These are phyloP conservation scores for Sturmia bella DNA, from an alignment of 2,888 invertebrate species.

Conservation along the genomic window DNA sequence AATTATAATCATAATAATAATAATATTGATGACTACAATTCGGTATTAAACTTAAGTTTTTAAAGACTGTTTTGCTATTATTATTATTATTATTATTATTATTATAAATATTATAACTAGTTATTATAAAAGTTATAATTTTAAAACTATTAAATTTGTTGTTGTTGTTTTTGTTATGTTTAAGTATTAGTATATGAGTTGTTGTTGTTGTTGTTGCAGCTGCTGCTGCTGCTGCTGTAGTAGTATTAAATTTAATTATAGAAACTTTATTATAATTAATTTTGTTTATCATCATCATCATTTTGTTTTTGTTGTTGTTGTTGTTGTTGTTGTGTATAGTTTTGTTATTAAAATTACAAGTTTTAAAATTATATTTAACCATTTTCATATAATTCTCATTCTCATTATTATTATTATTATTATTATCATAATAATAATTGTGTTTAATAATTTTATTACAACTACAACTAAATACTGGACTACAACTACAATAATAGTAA, in stretches of 20 bases:
- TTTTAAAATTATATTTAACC: slow-evolving; percentile 67
- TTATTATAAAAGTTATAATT: slow-evolving; percentile 58
- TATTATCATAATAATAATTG: slow-evolving; percentile 56
- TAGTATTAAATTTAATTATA: slow-evolving; percentile 58
- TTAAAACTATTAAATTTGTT: slow-evolving; percentile 29
- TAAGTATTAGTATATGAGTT: slow-evolving; percentile 53
- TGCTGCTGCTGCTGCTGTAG: slow-evolving; percentile 43
- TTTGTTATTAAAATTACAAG: slow-evolving; percentile 62
- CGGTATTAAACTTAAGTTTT: slow-evolving; percentile 35
- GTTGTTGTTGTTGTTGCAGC: slow-evolving; percentile 29
- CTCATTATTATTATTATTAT: slow-evolving; percentile 49
- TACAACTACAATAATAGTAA: slow-evolving; percentile 66
- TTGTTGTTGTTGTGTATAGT: slow-evolving; percentile 25
- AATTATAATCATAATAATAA: slow-evolving; percentile 21
- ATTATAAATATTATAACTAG: slow-evolving; percentile 37
- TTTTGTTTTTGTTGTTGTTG: slow-evolving; percentile 25
- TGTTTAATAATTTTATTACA: slow-evolving; percentile 70
- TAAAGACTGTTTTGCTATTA: slow-evolving; percentile 36
- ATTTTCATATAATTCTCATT: slow-evolving; percentile 55
- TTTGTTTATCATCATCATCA: slow-evolving; percentile 49
- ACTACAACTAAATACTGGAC: slow-evolving; percentile 64
- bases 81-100: slow-evolving; percentile 31
- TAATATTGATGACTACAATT: slow-evolving; percentile 20
- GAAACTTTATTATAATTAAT: slow-evolving; percentile 56
- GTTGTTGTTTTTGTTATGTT: slow-evolving; percentile 30